Conservation (phyloP, 2,888 invertebrate genomes). For the Orthonevra nobilis region DNA sequence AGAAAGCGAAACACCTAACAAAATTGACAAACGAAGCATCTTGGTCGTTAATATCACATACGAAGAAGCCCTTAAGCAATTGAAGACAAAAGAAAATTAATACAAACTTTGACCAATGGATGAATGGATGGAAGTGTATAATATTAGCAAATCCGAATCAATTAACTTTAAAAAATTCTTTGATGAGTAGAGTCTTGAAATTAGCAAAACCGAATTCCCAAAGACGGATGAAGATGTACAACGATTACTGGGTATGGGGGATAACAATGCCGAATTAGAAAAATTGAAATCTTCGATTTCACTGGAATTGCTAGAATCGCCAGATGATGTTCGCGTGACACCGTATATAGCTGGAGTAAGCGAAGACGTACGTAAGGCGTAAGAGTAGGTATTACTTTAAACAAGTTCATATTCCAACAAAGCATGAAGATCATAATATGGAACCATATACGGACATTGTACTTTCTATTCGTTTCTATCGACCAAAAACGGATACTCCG, state of each 20-base stretch:
- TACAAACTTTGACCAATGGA: neutral
- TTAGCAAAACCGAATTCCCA: slow-evolving; percentile 60
- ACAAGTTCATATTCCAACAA: slow-evolving; percentile 22
- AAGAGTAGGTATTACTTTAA: slow-evolving; percentile 49
- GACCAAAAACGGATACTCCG: slow-evolving; percentile 80
- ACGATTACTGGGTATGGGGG: slow-evolving; percentile 63
- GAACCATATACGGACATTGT: slow-evolving; percentile 79
- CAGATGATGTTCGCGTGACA: slow-evolving; percentile 71
- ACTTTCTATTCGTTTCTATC: slow-evolving; percentile 81
- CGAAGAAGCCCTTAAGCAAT: slow-evolving; percentile 76
- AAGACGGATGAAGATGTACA: slow-evolving; percentile 61
- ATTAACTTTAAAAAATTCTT: slow-evolving; percentile 73
- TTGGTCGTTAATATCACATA: slow-evolving; percentile 75
- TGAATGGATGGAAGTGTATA: slow-evolving; percentile 76
- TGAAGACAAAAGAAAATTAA: neutral
- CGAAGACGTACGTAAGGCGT: slow-evolving; percentile 59
- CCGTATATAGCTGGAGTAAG: slow-evolving; percentile 71
- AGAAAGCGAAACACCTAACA: neutral
- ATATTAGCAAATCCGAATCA: slow-evolving; percentile 69
- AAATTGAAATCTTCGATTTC: slow-evolving; percentile 70
- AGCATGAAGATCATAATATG: slow-evolving; percentile 68
- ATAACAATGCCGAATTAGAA: slow-evolving; percentile 59
- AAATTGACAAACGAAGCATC: slow-evolving; percentile 48
- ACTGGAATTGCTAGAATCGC: slow-evolving; percentile 69
- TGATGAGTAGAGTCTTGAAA: slow-evolving; percentile 67